Evolutionary conservation across 2,888 invertebrate genomes (phyloP), one percentile per base, ranked within the genome.

Genomic region (Aromia moschata): DNA sequence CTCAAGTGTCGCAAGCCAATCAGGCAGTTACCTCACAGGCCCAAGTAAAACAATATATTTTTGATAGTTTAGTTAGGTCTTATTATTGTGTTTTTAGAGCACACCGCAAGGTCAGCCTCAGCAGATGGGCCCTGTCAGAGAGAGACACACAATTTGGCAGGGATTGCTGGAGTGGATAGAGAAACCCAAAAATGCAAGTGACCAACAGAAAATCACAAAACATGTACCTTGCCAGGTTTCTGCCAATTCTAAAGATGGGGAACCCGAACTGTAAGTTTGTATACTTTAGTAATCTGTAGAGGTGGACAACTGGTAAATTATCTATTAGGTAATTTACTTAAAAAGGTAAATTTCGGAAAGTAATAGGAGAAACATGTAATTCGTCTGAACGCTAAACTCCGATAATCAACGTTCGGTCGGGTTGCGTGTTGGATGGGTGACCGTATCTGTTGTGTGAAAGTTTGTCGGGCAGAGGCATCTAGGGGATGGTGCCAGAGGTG

Each of bases 121-220:
- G 61, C 80, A 80, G 56, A 74, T 82, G 64, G 74, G 74, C 38
- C 74, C 77, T n/a, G 75, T 75, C 17, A 75, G 84, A 25, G 86
- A 87, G 63, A 80, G 87, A 18, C 84, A 84, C 16, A 84, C 85
- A 0, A 88, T 89, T 70, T 81, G 81, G 81, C 78, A 78, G 37
- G 96, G 96, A 0, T 84, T 91, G 14, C 83, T 97, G 30, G 96
- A 97, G 80, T 96, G 96, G 94, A 91, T 93, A 76, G 96, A 96
- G 78, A 96, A 96, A 79, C 88, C 89, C 2, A 94, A 94, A 78
- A 85, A 84, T 66, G 86, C 90, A 0, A 84, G 86, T 0, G 93
- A 93, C 74, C 88, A 89, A 70, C 89, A 89, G 74, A 94, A 93
- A 80, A 84, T 89, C 45, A 85, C 88, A 0, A 84, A 90, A 58